Evolutionary conservation across 2,888 invertebrate species (phyloP).

Genomic region (Hirtodrosophila cameraria): DNA sequence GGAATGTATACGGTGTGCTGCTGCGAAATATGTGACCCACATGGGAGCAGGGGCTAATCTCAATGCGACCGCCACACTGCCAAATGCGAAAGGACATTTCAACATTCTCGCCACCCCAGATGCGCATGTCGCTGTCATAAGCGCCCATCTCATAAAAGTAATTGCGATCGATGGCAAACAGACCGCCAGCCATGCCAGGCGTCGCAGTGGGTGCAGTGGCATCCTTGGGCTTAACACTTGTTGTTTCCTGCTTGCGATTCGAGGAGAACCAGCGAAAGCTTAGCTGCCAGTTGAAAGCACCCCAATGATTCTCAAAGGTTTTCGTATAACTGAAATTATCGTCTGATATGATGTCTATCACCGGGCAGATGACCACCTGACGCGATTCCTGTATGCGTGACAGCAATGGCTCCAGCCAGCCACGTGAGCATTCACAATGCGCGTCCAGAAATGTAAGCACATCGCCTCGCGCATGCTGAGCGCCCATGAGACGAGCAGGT

Average conservation of each 20-base stretch:
- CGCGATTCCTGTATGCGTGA: conserved; percentile 84
- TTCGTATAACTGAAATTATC: conserved; percentile 97
- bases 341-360: conserved; percentile 97
- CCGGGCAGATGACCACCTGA: conserved; percentile 86
- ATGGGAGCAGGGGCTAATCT: conserved; percentile 96
- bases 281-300: conserved; percentile 98
- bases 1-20: conserved; percentile 97
- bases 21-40: conserved; percentile 97
- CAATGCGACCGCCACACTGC: conserved; percentile 96
- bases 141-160: conserved; percentile 95
- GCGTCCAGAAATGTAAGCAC: conserved; percentile 97
- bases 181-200: conserved; percentile 96
- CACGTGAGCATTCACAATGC: conserved; percentile 95
- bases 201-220: conserved; percentile 90
- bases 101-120: conserved; percentile 99
- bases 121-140: conserved; percentile 95
- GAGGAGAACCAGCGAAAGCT: conserved; percentile 87
- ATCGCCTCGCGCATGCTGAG: conserved; percentile 88
- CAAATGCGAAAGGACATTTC: conserved; percentile 98
- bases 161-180: conserved; percentile 92
- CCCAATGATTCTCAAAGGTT: conserved; percentile 96
- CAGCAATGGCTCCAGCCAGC: conserved; percentile 92
- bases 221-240: conserved; percentile 76
- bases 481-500: conserved; percentile 92
- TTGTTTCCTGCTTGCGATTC: conserved; percentile 59